A percentile compares a stretch with the other conserved stretches of the same genome.
Evolutionary conservation across 2,888 invertebrate genomes (phyloP).

Genomic region (Exocentrus adspersus): DNA sequence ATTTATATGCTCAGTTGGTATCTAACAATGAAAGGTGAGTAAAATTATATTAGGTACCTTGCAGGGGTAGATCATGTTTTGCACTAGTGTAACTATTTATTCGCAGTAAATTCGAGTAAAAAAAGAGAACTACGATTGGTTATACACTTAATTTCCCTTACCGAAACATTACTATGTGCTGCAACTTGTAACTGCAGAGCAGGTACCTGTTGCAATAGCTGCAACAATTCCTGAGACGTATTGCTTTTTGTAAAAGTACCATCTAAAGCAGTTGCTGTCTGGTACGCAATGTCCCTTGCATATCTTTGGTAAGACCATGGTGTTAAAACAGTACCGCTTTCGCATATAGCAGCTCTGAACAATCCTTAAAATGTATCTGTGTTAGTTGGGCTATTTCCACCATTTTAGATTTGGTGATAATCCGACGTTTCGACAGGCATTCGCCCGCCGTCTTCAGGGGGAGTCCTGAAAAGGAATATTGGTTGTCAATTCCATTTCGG

Average conservation of each 20-base stretch:
- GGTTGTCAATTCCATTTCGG: no score
- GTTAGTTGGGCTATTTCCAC: no score
- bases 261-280: slow-evolving; percentile 3
- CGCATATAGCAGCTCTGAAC: slow-evolving; percentile 17
- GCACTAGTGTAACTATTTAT: no score
- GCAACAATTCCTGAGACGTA: slow-evolving; percentile 11
- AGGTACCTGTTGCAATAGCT: slow-evolving; percentile 7
- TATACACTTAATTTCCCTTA: not conserved
- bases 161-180: not conserved
- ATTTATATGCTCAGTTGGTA: slow-evolving; percentile 11
- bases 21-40: not conserved
- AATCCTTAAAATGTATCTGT: slow-evolving; percentile 9
- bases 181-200: slow-evolving; percentile 1
- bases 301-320: slow-evolving; percentile 13
- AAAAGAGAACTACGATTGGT: no score
- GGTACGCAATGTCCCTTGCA: slow-evolving; percentile 15
- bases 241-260: slow-evolving; percentile 4
- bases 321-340: slow-evolving; percentile 17
- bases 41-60: not conserved
- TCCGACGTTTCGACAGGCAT: no score
- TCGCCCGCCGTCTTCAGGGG: no score
- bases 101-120: no score
- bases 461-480: no score
- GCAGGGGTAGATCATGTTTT: no score
- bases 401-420: no score